Percentiles rank a stretch among this genome's conserved stretches.
These are phyloP conservation scores for Morus bassanus DNA, from an alignment of 2,797 vertebrate species.

Conservation along the genomic window DNA sequence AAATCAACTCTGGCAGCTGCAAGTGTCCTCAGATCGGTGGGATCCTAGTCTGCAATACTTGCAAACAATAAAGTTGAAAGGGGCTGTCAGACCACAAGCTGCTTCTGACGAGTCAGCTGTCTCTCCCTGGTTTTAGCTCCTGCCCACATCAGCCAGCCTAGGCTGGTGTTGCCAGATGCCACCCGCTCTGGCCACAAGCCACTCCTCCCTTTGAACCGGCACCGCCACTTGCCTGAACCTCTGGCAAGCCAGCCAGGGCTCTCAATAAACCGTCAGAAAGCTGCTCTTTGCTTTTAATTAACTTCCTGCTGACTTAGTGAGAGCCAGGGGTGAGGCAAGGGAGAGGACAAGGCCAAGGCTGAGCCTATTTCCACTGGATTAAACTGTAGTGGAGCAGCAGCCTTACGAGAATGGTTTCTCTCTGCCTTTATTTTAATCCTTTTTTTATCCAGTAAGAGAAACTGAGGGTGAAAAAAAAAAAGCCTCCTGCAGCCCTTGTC, in stretches of 20 bases:
- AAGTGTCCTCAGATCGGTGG: background rate
- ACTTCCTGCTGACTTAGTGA: background rate
- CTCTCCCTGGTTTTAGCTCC: background rate
- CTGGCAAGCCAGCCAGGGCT: background rate
- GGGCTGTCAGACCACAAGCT: background rate
- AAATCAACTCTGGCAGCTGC: background rate
- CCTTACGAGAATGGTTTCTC: background rate
- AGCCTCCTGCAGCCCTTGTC: background rate
- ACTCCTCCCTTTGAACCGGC: background rate
- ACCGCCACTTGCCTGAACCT: background rate
- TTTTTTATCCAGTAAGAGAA: background rate
- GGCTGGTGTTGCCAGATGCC: background rate
- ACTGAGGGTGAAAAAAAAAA: background rate
- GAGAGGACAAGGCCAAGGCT: background rate
- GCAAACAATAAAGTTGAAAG: background rate
- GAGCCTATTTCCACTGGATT: background rate
- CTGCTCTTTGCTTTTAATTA: accelerated
- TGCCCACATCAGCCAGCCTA: background rate
- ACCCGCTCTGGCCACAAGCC: background rate
- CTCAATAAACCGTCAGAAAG: background rate
- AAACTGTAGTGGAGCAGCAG: background rate
- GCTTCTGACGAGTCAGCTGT: background rate
- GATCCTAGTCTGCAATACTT: background rate
- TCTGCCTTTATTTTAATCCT: background rate
- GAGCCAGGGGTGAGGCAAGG: background rate